phyloP scores from a whole-genome alignment of 2,113 vertebrate species.

The Theristicus caerulescens region DNA sequence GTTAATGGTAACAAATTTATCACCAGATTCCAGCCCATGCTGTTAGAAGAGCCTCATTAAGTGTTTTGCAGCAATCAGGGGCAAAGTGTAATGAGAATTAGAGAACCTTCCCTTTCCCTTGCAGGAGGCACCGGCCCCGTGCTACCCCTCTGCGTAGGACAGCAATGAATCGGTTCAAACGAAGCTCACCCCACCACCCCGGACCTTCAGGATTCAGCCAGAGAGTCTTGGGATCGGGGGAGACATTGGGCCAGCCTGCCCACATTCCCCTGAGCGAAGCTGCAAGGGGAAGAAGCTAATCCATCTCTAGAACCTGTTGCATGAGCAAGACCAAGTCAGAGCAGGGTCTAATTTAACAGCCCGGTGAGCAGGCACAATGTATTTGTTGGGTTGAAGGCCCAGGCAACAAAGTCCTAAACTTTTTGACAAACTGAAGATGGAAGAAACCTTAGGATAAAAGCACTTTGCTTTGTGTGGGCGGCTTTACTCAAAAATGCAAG shows the following conservation, averaged over 20 bases:
- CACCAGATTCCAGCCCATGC: not conserved
- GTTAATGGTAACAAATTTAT: constrained; percentile 4
- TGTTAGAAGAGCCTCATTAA: not conserved
- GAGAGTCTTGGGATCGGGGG: not conserved
- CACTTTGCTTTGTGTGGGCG: not conserved
- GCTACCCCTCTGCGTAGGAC: not conserved
- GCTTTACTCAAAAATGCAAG: not conserved
- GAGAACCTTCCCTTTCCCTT: not conserved
- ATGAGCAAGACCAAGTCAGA: not conserved
- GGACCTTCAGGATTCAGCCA: not conserved
- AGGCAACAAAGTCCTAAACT: not conserved
- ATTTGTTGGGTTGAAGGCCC: not conserved
- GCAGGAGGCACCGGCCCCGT: not conserved
- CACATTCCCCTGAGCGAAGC: not conserved
- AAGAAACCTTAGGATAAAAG: not conserved
- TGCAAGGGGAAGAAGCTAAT: not conserved
- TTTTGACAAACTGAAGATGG: not conserved
- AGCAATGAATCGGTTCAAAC: not conserved
- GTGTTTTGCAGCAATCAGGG: not conserved
- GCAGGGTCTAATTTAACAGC: not conserved
- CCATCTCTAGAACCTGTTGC: not conserved
- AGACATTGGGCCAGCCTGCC: not conserved
- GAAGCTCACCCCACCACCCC: not conserved
- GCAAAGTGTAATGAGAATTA: not conserved
- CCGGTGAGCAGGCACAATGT: not conserved